Conservation (phyloP, 2,113 vertebrate genomes). For the Anser brachyrhynchus region DNA sequence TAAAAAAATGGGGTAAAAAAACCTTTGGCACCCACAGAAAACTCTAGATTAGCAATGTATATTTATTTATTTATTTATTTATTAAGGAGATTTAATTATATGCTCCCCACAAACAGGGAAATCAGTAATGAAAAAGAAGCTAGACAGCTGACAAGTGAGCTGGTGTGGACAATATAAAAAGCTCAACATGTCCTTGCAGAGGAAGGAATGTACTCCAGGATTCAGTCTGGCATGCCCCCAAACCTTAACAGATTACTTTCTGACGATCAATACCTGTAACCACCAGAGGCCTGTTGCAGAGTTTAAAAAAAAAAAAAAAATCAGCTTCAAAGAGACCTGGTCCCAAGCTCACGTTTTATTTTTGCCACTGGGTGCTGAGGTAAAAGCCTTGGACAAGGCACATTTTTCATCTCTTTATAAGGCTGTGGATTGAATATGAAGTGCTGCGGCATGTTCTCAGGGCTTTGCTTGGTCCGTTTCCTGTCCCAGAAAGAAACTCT, state of each 20-base stretch:
- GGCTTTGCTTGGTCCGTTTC: conserved; percentile 20
- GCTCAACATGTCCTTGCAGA: conserved; percentile 78
- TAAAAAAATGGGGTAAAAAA: conserved; percentile 70
- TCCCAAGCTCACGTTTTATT: conserved; percentile 80
- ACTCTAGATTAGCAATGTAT: conserved; percentile 54
- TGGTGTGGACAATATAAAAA: conserved; percentile 73
- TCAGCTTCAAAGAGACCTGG: conserved; percentile 78
- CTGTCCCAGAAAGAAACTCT: conserved; percentile 6
- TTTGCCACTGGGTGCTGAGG: conserved; percentile 82
- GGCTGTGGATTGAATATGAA: conserved; percentile 78
- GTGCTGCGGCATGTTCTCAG: conserved; percentile 28
- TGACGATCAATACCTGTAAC: conserved; percentile 88
- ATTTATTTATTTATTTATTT: conserved; percentile 3
- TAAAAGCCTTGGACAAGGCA: conserved; percentile 81
- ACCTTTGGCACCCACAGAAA: conserved; percentile 61
- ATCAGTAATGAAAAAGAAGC: conserved; percentile 56
- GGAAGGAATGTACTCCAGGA: conserved; percentile 78
- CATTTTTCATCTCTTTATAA: conserved; percentile 84
- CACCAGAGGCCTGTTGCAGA: conserved; percentile 88
- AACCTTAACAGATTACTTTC: conserved; percentile 90
- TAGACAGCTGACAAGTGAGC: conserved; percentile 70
- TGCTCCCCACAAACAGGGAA: not conserved
- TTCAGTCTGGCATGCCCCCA: conserved; percentile 85
- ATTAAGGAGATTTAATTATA: not conserved
- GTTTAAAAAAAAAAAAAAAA: conserved; percentile 42